A percentile compares a stretch with the other conserved stretches of the same genome.
These are phyloP conservation scores for Malacoraja senta DNA, from an alignment of 2,797 vertebrate species.

Conservation along the genomic window DNA sequence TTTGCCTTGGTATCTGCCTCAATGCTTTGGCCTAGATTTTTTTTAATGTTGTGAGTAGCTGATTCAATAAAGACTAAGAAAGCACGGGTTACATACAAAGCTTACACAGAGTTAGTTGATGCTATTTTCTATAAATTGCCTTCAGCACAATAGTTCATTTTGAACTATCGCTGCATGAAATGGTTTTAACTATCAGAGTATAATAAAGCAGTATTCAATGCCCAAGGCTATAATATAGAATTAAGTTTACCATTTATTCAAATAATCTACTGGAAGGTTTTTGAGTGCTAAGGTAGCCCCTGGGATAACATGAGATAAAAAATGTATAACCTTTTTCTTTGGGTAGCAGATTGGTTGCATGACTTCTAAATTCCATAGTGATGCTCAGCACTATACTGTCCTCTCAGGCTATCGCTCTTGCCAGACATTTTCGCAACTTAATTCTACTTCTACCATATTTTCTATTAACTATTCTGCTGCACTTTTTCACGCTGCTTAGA, in stretches of 20 bases:
- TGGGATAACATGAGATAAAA: not conserved
- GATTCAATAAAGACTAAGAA: not conserved
- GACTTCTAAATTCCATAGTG: not conserved
- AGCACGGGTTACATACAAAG: not conserved
- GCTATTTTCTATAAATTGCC: not conserved
- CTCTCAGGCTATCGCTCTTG: not conserved
- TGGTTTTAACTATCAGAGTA: not conserved
- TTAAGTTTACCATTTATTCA: conserved; percentile 4
- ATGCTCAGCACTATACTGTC: not conserved
- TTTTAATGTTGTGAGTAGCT: not conserved
- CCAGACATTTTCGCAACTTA: not conserved
- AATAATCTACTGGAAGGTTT: not conserved
- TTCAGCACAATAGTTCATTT: not conserved
- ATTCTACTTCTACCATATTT: not conserved
- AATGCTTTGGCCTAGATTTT: not conserved
- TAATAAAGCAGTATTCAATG: not conserved
- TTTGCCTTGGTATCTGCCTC: not conserved
- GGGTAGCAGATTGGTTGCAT: not conserved
- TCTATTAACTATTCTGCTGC: not conserved
- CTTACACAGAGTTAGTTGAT: not conserved
- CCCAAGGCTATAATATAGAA: not conserved
- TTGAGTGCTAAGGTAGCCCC: not conserved
- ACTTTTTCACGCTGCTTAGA: not conserved
- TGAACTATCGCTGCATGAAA: not conserved
- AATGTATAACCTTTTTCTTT: not conserved